Percentiles rank a stretch among this genome's conserved stretches.
Conservation (phyloP, 2,797 vertebrate genomes). For the Huso huso region DNA sequence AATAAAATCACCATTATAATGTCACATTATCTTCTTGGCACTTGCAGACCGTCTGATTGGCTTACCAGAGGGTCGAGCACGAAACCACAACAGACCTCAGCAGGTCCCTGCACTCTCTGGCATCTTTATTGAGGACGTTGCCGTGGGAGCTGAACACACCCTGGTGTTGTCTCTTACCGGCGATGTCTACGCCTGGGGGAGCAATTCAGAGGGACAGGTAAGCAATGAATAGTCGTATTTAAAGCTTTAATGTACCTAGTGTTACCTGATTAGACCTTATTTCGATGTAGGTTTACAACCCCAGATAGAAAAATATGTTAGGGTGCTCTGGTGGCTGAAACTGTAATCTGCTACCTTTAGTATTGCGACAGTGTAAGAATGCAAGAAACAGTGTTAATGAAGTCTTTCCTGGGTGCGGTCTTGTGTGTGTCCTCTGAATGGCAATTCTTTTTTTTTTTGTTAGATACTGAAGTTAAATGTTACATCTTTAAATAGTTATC, state of each 20-base stretch:
- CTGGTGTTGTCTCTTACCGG: conserved; percentile 59
- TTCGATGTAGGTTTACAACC: no score
- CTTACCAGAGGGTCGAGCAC: conserved; percentile 67
- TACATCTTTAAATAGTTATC: no score
- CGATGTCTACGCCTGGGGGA: conserved; percentile 71
- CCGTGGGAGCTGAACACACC: conserved; percentile 69
- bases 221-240: background rate
- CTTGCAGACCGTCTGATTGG: conserved; percentile 67
- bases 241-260: no score
- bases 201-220: conserved; percentile 74
- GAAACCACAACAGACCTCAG: conserved; percentile 71
- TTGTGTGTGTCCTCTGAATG: no score
- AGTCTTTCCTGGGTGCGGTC: no score
- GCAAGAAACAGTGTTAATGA: no score
- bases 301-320: no score
- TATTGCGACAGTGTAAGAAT: background rate
- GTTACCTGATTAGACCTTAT: no score
- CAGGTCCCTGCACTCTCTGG: conserved; percentile 60
- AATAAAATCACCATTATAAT: no score
- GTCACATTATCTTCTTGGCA: no score
- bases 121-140: conserved; percentile 64
- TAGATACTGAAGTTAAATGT: no score
- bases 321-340: no score
- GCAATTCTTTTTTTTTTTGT: background rate
- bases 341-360: background rate